Evolutionary conservation across 2,888 invertebrate species (phyloP).

Genomic region (Erebia epiphron): DNA sequence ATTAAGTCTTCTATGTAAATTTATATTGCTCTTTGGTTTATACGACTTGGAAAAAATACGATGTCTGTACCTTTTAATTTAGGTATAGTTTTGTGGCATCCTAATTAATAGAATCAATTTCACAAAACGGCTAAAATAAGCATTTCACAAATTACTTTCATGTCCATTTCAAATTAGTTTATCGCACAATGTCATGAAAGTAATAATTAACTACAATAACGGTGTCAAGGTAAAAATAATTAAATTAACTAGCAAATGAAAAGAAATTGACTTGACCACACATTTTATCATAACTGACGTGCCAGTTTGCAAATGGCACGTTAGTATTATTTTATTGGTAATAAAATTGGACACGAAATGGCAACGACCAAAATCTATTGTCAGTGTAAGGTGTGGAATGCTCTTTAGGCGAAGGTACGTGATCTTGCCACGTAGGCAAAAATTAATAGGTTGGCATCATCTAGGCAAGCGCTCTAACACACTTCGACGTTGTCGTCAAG

Average conservation of each 20-base stretch:
- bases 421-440: no score
- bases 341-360: neutral
- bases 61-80: neutral
- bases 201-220: neutral
- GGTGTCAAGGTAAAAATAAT: neutral
- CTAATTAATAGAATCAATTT: neutral
- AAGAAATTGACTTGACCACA: neutral
- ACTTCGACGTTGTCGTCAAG: no score
- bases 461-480: no score
- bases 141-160: neutral
- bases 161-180: neutral
- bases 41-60: no score
- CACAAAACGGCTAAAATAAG: neutral
- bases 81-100: neutral
- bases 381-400: no score
- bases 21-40: no score
- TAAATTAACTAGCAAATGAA: neutral
- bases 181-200: constrained; percentile 3
- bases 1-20: no score
- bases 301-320: neutral
- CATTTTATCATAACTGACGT: neutral
- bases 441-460: no score
- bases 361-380: neutral
- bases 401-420: no score
- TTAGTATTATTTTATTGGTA: neutral